Percentiles rank a stretch among this genome's conserved stretches.
These are phyloP conservation scores for Habroteleia sp. DNA, from an alignment of 2,888 invertebrate species.

Conservation along the genomic window DNA sequence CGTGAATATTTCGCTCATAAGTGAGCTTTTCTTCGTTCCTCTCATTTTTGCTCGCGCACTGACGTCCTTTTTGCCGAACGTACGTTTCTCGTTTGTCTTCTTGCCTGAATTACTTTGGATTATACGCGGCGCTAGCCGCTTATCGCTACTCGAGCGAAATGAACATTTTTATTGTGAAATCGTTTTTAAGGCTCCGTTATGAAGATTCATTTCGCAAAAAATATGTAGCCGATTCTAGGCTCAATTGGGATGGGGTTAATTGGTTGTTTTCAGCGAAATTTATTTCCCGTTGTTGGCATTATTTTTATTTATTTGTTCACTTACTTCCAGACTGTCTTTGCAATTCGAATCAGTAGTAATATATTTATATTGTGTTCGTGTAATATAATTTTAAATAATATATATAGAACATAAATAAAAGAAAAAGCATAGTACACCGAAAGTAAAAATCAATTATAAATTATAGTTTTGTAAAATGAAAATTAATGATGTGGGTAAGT, in stretches of 20 bases:
- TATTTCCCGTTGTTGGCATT: neutral
- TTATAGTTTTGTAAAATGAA: no score
- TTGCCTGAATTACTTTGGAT: constrained; percentile 59
- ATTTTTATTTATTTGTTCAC: neutral
- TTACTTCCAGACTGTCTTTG: no score
- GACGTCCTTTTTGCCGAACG: constrained; percentile 50
- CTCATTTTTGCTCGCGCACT: constrained; percentile 37
- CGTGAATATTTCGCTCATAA: constrained; percentile 55
- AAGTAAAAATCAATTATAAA: no score
- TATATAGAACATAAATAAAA: no score
- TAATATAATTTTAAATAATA: no score
- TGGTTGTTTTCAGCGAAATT: constrained; percentile 14
- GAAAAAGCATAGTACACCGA: no score
- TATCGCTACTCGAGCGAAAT: constrained; percentile 54
- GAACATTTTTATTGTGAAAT: constrained; percentile 56
- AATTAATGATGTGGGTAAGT: no score
- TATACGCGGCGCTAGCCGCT: constrained; percentile 52
- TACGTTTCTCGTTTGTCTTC: constrained; percentile 63
- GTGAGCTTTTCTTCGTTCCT: constrained; percentile 48
- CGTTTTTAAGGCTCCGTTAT: constrained; percentile 43
- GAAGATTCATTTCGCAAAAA: constrained; percentile 39
- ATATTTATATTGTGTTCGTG: no score
- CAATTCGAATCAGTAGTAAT: no score
- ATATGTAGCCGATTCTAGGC: constrained; percentile 17
- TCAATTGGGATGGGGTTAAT: constrained; percentile 19